phyloP scores from a whole-genome alignment of 2,113 vertebrate genomes.

The Tamias sibiricus region DNA sequence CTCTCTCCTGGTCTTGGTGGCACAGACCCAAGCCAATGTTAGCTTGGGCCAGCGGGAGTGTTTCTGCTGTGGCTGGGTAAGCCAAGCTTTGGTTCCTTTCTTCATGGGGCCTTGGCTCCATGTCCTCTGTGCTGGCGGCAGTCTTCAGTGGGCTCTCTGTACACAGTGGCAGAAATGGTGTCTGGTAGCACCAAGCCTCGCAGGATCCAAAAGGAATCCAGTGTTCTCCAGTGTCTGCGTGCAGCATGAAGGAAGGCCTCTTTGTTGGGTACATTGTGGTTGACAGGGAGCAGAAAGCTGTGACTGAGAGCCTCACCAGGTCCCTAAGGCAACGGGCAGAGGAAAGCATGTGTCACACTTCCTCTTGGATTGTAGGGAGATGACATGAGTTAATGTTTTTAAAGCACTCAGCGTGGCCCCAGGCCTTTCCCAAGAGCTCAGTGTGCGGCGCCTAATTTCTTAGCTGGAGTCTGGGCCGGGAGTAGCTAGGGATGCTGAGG shows the following conservation, averaged over 20 bases:
- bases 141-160: not conserved
- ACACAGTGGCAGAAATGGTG: not conserved
- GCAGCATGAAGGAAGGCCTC: not conserved
- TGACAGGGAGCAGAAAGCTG: not conserved
- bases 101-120: not conserved
- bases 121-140: not conserved
- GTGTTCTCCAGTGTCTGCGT: not conserved
- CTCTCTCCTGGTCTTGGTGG: not conserved
- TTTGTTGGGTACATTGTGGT: not conserved
- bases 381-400: not conserved
- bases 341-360: not conserved
- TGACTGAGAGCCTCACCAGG: not conserved
- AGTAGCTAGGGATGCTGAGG: not conserved
- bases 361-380: not conserved
- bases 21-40: not conserved
- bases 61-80: not conserved
- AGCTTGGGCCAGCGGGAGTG: not conserved
- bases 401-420: not conserved
- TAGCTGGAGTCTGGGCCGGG: accelerated
- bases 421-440: not conserved
- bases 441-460: no score
- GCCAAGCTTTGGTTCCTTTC: not conserved
- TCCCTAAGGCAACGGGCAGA: not conserved
- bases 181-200: not conserved
- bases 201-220: not conserved